Base-by-base conservation (phyloP, 2,113 vertebrate genomes). In the Peucedramus taeniatus region DNA sequence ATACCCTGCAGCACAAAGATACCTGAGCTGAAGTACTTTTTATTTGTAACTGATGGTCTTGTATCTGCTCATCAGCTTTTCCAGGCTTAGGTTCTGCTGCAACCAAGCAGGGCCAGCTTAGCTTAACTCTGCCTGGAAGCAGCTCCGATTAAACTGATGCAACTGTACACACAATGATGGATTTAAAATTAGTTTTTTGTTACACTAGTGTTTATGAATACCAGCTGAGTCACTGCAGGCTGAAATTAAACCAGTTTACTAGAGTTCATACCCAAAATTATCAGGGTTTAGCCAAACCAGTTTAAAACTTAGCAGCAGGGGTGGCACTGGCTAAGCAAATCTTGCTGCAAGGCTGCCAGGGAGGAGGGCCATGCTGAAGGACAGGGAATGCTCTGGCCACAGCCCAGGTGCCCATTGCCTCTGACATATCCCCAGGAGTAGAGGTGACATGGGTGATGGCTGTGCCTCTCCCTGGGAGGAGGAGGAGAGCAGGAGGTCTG, bases 171-270 rank as follows among this genome's bases (percentile, higher is more conserved):
- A 83, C 19, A 2, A 45, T 7, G 6, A 90, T 2, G 30, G 94
- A 75, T 88, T 90, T 96, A 85, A 95, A 93, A 88, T 96, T 94
- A 94, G 57, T 1, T 66, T 90, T 66, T 54, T 65, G 54, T 93
- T 96, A 90, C 1, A 0, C 63, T 89, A 50, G 47, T 95, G 91
- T 94, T 94, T 95, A 90, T 95, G 93, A 87, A 88, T 83, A 68
- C 87, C 78, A 89, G 47, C 64, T 96, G 82, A 96, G 64, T 95
- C 91, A 96, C 42, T 2, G 3, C 19, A 51, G 79, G 64, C 79
- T 83, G 90, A 88, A 94, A 94, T 96, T 96, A 93, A 96, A 95
- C 76, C 82, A 70, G 85, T 86, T 95, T 95, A 90, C 79, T 74
- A 3, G 85, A 91, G 88, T 94, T 96, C 94, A 86, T 70, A 74